Percentiles rank a stretch among this genome's conserved stretches.
Evolutionary conservation across 2,797 vertebrate species (phyloP).

Genomic region (Gobionotothen gibberifrons): DNA sequence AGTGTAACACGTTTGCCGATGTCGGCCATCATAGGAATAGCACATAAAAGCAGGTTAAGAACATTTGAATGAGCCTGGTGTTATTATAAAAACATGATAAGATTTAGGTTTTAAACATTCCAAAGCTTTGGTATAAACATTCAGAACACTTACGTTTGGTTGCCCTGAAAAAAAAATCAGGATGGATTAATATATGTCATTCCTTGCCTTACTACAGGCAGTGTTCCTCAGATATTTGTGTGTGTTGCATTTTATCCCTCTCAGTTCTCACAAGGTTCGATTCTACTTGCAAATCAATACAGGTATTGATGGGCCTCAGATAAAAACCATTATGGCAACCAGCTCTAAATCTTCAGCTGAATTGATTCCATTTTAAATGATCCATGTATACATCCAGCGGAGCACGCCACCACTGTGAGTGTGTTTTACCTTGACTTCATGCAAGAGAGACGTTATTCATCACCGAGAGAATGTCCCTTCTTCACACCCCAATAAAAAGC

Average conservation of each 20-base stretch:
- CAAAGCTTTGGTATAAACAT: neutral
- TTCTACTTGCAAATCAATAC: slow-evolving; percentile 71
- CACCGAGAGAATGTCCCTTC: slow-evolving; percentile 77
- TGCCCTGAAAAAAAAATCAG: slow-evolving; percentile 33
- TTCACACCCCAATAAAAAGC: slow-evolving; percentile 85
- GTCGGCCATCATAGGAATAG: too few species aligned
- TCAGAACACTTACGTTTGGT: neutral
- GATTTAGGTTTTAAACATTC: neutral
- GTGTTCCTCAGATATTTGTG: slow-evolving; percentile 50
- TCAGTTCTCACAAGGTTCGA: slow-evolving; percentile 59
- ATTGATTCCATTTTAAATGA: slow-evolving; percentile 85
- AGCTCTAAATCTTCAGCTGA: slow-evolving; percentile 80
- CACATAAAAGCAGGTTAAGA: slow-evolving; percentile 1
- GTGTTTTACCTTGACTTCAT: slow-evolving; percentile 84
- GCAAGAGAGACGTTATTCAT: slow-evolving; percentile 85
- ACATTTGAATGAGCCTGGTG: slow-evolving; percentile 7
- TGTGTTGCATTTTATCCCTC: slow-evolving; percentile 39
- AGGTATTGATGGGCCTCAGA: slow-evolving; percentile 78
- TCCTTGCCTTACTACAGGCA: slow-evolving; percentile 23
- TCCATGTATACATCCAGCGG: slow-evolving; percentile 75
- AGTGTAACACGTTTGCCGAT: too few species aligned
- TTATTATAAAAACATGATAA: neutral
- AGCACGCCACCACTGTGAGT: slow-evolving; percentile 66
- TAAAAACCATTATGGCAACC: slow-evolving; percentile 79
- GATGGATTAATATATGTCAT: slow-evolving; percentile 48